Base-by-base conservation (phyloP, 2,888 invertebrate genomes). In the Tupiocoris notatus region DNA sequence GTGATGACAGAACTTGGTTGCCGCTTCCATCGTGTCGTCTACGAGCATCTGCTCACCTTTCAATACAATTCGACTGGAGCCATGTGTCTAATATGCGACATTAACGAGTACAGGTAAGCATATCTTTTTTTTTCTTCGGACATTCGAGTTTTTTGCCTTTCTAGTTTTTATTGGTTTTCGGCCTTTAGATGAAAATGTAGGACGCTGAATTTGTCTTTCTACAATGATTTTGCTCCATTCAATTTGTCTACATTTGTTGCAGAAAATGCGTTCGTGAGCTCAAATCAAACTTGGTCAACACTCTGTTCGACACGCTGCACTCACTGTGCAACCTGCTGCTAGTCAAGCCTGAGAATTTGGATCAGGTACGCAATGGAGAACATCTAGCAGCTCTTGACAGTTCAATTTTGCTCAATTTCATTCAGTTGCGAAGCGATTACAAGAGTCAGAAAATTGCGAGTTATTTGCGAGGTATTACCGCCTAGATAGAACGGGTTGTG, bases 1-100 rank as follows among this genome's bases (percentile, higher is more conserved):
- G 90, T 96, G 9, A 86, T 96, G 39, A 89, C 92, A 67, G 98
- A 98, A 84, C 87, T 98, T 20, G 98, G 98, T 0, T 88, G 92
- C 22, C 88, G 96, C n/a, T 88, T 99, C 79, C 98, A 98, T 84
- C 88, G 96, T 67, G 92, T 95, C 65, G 91, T 99, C 80, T 95
- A 95, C 82, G 96, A 98, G 79, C 98, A 99, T 84, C 87, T 99
- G 79, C 91, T 94, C 81, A 95, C 94, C 83, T 96, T 93, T 86
- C 94, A 95, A 83, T 98, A 96, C 83, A 96, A 94, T 84, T 94
- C 95, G 2, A 92, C 95, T 63, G 97, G 98, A 75, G 98, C 98
- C 0, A 96, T 99, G 94, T 92, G 96, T 83, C 95, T 95, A 1
- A 96, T 99, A 81, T 98, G 97, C 85, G 99, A 99, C 87, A 93